Percentiles rank a stretch among this genome's conserved stretches.
Conservation (phyloP, 2,888 invertebrate genomes). For the Drepana falcataria region DNA sequence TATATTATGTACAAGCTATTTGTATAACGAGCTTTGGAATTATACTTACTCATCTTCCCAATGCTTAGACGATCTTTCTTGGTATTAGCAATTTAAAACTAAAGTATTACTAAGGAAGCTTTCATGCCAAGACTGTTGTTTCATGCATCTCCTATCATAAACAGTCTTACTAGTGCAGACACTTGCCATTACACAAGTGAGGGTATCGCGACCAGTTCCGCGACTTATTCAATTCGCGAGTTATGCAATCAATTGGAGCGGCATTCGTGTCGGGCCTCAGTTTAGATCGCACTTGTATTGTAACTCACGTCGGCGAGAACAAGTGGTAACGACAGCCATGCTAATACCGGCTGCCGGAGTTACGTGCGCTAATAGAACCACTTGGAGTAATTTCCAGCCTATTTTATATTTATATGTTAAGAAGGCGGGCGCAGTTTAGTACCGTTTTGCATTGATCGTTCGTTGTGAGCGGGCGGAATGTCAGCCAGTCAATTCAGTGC, state of each 20-base stretch:
- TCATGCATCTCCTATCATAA: too few species aligned
- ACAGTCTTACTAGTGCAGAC: neutral
- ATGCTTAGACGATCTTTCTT: too few species aligned
- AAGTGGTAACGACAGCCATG: constrained; percentile 37
- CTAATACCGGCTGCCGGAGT: constrained; percentile 57
- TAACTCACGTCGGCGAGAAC: constrained; percentile 1
- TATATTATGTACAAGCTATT: too few species aligned
- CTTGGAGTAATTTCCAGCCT: constrained; percentile 57
- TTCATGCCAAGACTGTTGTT: too few species aligned
- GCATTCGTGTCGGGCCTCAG: neutral
- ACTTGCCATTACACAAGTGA: neutral
- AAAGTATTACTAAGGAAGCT: too few species aligned
- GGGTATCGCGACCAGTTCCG: neutral
- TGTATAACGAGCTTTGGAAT: too few species aligned
- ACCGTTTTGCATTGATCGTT: constrained; percentile 20
- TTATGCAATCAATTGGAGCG: constrained; percentile 1
- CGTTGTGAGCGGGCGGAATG: constrained; percentile 9
- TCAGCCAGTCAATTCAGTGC: constrained; percentile 4
- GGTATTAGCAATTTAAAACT: too few species aligned
- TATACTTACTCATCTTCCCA: too few species aligned
- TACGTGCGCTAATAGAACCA: constrained; percentile 61
- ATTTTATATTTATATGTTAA: constrained; percentile 29
- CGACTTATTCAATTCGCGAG: neutral
- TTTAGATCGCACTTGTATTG: neutral
- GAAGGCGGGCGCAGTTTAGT: constrained; percentile 9